Evolutionary conservation across 2,113 vertebrate genomes (phyloP).

Genomic region (Camelus dromedarius): DNA sequence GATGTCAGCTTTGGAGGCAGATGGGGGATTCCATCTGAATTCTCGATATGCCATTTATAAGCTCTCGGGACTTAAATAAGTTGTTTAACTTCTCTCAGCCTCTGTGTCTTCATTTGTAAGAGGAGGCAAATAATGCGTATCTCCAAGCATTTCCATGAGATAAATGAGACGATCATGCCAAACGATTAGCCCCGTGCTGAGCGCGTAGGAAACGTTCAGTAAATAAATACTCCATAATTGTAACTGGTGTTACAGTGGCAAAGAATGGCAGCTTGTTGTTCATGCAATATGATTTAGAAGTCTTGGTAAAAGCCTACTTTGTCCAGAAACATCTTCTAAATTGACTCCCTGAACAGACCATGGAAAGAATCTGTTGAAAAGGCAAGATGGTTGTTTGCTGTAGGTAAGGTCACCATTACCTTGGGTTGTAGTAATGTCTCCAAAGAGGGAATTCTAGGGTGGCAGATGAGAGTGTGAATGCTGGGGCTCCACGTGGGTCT

Average conservation of each 20-base stretch:
- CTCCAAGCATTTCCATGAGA: neutral
- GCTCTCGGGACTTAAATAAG: neutral
- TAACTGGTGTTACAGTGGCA: neutral
- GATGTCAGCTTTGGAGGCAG: neutral
- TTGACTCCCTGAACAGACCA: neutral
- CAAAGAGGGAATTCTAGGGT: neutral
- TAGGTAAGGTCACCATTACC: neutral
- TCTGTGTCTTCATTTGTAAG: constrained; percentile 24
- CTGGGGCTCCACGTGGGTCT: neutral
- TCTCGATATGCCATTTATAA: neutral
- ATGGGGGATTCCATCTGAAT: neutral
- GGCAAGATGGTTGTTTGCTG: no score
- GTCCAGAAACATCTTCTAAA: constrained; percentile 47
- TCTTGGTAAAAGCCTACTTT: neutral
- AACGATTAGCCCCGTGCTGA: neutral
- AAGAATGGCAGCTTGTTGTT: neutral
- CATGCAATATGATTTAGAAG: neutral
- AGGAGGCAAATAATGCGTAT: neutral
- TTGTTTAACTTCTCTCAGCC: neutral
- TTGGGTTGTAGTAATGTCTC: neutral
- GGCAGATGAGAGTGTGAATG: neutral
- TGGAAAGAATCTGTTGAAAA: neutral
- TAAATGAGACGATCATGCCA: neutral
- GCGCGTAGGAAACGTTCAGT: neutral
- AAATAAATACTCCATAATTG: neutral